These are phyloP conservation scores for Scyliorhinus canicula DNA, from an alignment of 2,797 vertebrate species.

Conservation along the genomic window DNA sequence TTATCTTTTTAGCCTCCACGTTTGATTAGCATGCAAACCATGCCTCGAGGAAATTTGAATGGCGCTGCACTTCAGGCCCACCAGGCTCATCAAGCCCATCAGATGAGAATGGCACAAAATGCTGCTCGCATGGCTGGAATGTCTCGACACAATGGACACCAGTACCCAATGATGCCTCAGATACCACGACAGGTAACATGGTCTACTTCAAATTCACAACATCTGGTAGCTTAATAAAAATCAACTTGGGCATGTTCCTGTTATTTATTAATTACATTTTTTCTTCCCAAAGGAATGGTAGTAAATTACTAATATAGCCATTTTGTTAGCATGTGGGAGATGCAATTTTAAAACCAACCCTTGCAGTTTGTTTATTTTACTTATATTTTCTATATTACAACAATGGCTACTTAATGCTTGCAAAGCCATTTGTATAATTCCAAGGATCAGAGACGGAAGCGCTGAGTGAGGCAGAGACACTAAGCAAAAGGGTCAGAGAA, in stretches of 20 bases:
- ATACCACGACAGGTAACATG: conserved; percentile 28
- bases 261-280: neutral
- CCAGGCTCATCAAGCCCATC: conserved; percentile 46
- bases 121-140: conserved; percentile 76
- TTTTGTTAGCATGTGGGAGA: too few relatives aligned
- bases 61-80: conserved; percentile 85
- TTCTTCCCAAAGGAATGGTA: neutral
- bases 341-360: neutral
- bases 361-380: neutral
- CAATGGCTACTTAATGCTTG: neutral
- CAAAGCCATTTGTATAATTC: neutral
- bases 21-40: conserved; percentile 95
- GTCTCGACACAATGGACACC: conserved; percentile 84
- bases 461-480: too few relatives aligned
- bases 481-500: too few relatives aligned
- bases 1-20: conserved; percentile 76
- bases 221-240: neutral
- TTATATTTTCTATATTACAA: neutral
- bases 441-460: too few relatives aligned
- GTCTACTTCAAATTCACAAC: neutral
- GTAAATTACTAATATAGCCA: neutral
- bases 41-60: conserved; percentile 86
- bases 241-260: neutral
- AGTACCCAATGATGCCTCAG: conserved; percentile 94
- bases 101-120: conserved; percentile 83